Base-by-base conservation (phyloP, 2,797 vertebrate genomes). In the Thalassophryne amazonica region DNA sequence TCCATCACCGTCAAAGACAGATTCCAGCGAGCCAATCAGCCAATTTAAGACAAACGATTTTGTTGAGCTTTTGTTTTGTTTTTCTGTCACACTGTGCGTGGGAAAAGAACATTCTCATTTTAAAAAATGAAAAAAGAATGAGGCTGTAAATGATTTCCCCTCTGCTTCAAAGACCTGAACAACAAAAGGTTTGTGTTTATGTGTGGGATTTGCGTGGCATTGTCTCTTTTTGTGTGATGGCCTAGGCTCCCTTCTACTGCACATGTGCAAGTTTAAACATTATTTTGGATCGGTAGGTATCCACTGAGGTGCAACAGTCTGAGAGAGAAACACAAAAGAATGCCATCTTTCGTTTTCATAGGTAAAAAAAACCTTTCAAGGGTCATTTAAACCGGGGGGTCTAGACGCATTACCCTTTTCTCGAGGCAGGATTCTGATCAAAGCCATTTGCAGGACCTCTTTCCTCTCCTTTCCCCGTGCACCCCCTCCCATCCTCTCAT, bases 31-130 rank as follows among this genome's bases (percentile, higher is more conserved):
- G 66, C 73, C 86, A 86, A 87, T 86, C 79, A 88, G 78, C 73
- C 84, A 65, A 72, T 87, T 84, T 72, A 81, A 88, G 78, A 88
- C 79, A 84, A 89, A 88, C 84, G 59, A 83, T 84, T 79, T 77
- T 61, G 79, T 71, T 59, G 73, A 80, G 77, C 74, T 72, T 80
- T 77, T 61, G 79, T 71, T 59, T 73, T 80, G 77, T 74, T 72
- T 80, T 76, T 59, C 75, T 79, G 76, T 81, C 85, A 87, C 86
- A 74, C 81, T 79, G 80, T 81, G 76, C 84, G 86, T 91, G 88
- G 86, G 88, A 92, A 92, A 82, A 9, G 69, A 35, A 31, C 48
- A 80, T 74, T 81, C 86, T 83, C 81, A 69, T 80, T 62, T 81
- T 86, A 79, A 75, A 59, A 58, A 60, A 49, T 47, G 4, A 62